A percentile compares a stretch with the other conserved stretches of the same genome.
Conservation (phyloP, 2,888 invertebrate genomes). For the Julus scandinavius region DNA sequence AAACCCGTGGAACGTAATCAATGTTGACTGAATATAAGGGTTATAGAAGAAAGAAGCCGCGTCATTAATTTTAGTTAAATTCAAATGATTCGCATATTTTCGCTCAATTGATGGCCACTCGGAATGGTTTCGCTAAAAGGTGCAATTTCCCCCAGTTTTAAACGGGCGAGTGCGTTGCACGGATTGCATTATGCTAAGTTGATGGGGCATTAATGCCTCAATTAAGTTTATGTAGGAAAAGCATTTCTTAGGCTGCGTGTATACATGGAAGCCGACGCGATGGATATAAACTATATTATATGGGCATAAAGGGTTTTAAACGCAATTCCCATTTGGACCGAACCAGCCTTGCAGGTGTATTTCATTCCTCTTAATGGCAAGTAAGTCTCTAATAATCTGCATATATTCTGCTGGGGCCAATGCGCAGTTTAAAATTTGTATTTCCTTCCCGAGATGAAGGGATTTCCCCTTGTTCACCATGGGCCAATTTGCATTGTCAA, state of each 20-base stretch:
- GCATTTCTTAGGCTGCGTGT: neutral
- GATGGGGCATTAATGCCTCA: slow-evolving; percentile 26
- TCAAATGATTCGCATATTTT: slow-evolving; percentile 11
- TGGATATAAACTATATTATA: neutral
- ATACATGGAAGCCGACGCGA: too few relatives aligned
- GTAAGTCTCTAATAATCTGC: neutral
- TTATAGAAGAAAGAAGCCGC: too few relatives aligned
- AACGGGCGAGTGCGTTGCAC: neutral
- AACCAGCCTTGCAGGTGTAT: neutral
- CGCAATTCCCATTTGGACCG: neutral
- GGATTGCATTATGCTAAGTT: slow-evolving; percentile 28
- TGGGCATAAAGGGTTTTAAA: slow-evolving; percentile 20
- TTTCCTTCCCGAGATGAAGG: neutral
- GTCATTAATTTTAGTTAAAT: neutral
- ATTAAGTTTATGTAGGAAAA: slow-evolving; percentile 17
- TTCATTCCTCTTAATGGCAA: slow-evolving; percentile 28
- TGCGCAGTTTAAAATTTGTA: neutral
- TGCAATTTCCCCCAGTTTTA: neutral
- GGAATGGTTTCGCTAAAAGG: neutral
- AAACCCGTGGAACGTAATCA: neutral
- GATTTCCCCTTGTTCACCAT: neutral
- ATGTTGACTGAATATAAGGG: neutral
- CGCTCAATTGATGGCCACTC: neutral
- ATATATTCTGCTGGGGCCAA: neutral
- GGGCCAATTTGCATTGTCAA: too few relatives aligned